Base-by-base conservation (phyloP, 2,888 invertebrate species). In the Ectemnius continuus region DNA sequence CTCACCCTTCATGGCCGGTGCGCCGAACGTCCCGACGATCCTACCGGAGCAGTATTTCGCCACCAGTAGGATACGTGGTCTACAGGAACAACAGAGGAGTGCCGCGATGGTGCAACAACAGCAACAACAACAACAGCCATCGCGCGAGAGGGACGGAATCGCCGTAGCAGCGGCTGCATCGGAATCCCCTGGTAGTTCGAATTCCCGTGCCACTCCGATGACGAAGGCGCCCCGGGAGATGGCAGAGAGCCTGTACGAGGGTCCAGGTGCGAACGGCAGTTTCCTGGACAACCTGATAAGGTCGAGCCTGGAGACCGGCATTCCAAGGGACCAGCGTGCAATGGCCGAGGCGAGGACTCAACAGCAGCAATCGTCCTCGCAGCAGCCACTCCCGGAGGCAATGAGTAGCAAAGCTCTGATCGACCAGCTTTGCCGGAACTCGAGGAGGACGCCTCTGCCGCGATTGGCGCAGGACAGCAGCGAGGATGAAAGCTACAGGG, bases 241-340 rank as follows among this genome's bases (percentile, higher is more conserved):
- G 80, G 93, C 94, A 45, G 95, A 95, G 85, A 94, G 93, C 65
- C 89, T 94, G 63, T 93, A 96, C 92, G 93, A 95, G 89, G 93
- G 92, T 18, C 91, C 93, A 59, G 93, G 92, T 4, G 94, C 95
- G 80, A 96, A 96, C 79, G 95, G 96, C n/a, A 92, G 94, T 86
- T 96, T 96, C 89, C 92, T 96, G 65, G 96, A 97, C 88, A 96
- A 96, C 65, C 95, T 97, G 85, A 97, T 97, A 82, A 92, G 96
- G 84, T 96, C 96, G 81, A 95, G 95, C 82, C 92, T 97, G 76
- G 96, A 96, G 90, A 93, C 94, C 47, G 94, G 94, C 4, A 94
- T 94, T 84, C 92, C 92, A 26, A 85, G 90, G 68, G 90, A 90
- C 69, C 88, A 89, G 80, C 80, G 88, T 70, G 80, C 87, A 23